Conservation (phyloP, 2,113 vertebrate species). For the Rhea americana region DNA sequence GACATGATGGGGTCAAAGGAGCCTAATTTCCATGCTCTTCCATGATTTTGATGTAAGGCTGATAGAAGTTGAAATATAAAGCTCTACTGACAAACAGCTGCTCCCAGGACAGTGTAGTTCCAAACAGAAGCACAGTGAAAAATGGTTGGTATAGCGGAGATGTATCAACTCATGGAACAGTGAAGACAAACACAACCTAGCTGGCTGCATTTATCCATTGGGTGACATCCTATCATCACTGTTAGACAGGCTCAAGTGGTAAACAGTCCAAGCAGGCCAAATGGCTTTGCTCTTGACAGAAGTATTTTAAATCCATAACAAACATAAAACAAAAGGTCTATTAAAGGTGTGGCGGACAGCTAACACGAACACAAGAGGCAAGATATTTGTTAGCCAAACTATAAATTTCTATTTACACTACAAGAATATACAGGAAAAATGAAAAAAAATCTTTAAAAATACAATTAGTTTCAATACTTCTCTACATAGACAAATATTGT, state of each 20-base stretch:
- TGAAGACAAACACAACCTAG: neutral
- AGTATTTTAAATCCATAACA: neutral
- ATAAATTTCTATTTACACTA: neutral
- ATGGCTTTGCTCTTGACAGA: rapidly evolving
- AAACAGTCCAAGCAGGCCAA: neutral
- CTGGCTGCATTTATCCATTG: neutral
- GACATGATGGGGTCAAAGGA: neutral
- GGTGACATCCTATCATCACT: neutral
- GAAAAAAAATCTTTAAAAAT: neutral
- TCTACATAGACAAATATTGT: neutral
- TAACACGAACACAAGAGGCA: neutral
- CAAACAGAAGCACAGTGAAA: neutral
- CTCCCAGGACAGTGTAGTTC: neutral
- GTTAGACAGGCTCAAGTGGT: neutral
- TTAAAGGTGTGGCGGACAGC: neutral
- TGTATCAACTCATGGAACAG: rapidly evolving
- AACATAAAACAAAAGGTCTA: neutral
- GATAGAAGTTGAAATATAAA: neutral
- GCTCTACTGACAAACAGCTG: neutral
- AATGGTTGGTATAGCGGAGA: neutral
- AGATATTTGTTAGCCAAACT: neutral
- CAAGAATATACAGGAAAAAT: neutral
- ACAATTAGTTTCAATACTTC: neutral
- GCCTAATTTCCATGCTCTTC: neutral
- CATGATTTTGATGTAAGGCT: neutral